Conservation (phyloP, 2,888 invertebrate genomes). For the Amiota mariae region DNA sequence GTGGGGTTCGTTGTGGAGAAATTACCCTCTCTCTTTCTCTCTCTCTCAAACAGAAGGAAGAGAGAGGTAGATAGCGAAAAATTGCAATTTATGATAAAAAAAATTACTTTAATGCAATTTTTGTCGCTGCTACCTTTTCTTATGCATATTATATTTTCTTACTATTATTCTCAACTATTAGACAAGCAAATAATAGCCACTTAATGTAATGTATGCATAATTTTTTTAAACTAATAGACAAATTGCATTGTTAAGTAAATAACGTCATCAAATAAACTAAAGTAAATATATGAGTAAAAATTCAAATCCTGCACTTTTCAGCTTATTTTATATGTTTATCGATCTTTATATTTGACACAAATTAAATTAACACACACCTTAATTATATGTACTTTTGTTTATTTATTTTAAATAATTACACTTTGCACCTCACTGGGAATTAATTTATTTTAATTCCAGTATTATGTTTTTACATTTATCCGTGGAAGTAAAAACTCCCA, state of each 20-base stretch:
- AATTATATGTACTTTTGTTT: not conserved
- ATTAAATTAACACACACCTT: not conserved
- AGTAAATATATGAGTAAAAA: not conserved
- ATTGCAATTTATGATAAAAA: not conserved
- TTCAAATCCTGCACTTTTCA: not conserved
- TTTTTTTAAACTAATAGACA: not conserved
- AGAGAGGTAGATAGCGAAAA: not conserved
- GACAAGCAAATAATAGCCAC: not conserved
- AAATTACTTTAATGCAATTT: not conserved
- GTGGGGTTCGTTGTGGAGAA: not conserved
- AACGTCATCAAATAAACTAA: not conserved
- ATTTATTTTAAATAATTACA: constrained; percentile 3
- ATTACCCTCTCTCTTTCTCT: not conserved
- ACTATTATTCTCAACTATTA: too few species aligned
- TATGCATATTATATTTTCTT: not conserved
- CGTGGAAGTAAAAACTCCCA: not conserved
- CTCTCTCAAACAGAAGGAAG: not conserved
- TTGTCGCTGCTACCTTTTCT: not conserved
- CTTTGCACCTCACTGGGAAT: constrained; percentile 1
- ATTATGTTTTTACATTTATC: not conserved
- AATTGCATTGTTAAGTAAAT: not conserved
- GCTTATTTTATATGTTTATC: not conserved
- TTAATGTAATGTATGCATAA: not conserved
- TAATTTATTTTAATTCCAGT: not conserved
- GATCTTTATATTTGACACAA: not conserved